phyloP scores from a whole-genome alignment of 2,113 vertebrate genomes.

The Eudorcas thomsonii region DNA sequence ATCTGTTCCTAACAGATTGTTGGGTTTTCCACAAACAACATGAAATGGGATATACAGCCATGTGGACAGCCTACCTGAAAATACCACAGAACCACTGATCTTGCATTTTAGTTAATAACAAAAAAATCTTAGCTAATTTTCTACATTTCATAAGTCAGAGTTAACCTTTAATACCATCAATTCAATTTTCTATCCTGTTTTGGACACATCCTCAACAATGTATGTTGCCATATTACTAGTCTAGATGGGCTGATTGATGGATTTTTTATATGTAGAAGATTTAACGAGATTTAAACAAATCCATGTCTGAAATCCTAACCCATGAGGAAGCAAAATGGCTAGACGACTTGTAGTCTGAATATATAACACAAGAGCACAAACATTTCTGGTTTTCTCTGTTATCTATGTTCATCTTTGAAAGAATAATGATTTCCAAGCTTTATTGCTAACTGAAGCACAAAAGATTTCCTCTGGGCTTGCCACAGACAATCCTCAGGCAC shows the following conservation, averaged over 20 bases:
- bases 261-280: not conserved
- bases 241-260: not conserved
- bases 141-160: not conserved
- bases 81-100: not conserved
- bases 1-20: conserved; percentile 70
- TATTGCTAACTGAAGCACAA: conserved; percentile 82
- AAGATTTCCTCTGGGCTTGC: conserved; percentile 82
- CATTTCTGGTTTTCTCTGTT: conserved; percentile 65
- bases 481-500: conserved; percentile 80
- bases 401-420: conserved; percentile 73
- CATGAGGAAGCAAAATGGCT: not conserved
- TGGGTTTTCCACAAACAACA: conserved; percentile 52
- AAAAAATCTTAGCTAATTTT: not conserved
- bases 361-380: not conserved
- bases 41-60: not conserved
- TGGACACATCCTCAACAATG: not conserved
- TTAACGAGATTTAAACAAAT: not conserved
- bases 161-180: conserved; percentile 9
- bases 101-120: conserved; percentile 47
- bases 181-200: not conserved
- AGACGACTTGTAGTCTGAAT: not conserved
- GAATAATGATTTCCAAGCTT: conserved; percentile 79
- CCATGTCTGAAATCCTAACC: not conserved
- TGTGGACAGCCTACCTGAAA: conserved; percentile 28
- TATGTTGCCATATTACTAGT: not conserved